A percentile compares a stretch with the other conserved stretches of the same genome.
Conservation (phyloP, 37 sponge, comb jelly and placozoan genomes). For the Aplysina aerophoba region DNA sequence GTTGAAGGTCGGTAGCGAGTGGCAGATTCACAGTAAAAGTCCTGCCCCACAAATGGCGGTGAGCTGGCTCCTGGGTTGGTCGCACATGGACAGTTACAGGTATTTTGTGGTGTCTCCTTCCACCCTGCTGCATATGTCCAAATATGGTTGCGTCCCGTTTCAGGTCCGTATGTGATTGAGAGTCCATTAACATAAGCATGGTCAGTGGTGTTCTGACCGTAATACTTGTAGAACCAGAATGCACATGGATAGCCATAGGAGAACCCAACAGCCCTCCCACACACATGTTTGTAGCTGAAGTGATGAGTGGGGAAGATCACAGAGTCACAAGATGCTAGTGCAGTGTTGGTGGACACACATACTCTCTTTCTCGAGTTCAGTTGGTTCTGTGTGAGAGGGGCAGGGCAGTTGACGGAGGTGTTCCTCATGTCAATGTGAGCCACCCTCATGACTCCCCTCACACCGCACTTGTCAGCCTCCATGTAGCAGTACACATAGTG, state of each 20-base stretch:
- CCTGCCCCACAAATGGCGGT: neutral
- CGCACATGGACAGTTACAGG: conserved; percentile 14
- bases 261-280: conserved; percentile 29
- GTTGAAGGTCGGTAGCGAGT: no score
- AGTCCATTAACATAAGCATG: neutral
- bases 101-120: neutral
- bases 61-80: neutral
- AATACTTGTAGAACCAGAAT: neutral
- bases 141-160: neutral
- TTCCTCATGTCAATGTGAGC: no score
- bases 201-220: no score
- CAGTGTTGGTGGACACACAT: neutral
- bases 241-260: neutral
- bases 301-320: conserved; percentile 20
- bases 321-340: neutral
- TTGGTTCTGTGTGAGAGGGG: no score
- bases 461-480: no score
- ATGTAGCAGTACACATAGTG: no score
- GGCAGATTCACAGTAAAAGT: neutral
- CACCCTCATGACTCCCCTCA: no score
- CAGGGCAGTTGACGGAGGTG: no score
- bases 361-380: neutral
- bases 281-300: conserved; percentile 2
- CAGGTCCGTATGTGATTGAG: conserved; percentile 4
- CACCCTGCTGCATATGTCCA: conserved; percentile 13